These are phyloP conservation scores for Dromius quadrimaculatus DNA, from an alignment of 2,888 invertebrate species.

Conservation along the genomic window DNA sequence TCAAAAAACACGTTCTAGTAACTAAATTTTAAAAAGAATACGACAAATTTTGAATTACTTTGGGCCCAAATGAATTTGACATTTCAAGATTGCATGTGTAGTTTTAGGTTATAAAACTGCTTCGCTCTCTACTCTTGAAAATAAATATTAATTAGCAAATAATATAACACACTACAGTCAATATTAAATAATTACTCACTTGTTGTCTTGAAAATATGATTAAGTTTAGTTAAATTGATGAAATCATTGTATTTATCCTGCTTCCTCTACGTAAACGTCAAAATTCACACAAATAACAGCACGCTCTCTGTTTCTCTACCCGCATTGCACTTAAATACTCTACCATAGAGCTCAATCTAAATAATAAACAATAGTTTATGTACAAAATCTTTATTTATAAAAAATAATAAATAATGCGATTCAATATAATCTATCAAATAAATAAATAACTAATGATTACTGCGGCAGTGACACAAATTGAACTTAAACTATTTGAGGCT, in stretches of 20 bases:
- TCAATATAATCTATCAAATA: conserved; percentile 14
- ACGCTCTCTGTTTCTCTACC: too few relatives aligned
- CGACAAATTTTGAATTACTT: conserved; percentile 11
- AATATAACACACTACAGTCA: neutral
- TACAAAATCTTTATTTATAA: conserved; percentile 27
- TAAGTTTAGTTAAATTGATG: too few relatives aligned
- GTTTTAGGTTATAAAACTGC: conserved; percentile 17
- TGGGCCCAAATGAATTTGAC: conserved; percentile 3
- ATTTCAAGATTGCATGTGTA: conserved; percentile 10
- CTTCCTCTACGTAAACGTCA: too few relatives aligned
- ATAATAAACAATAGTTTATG: too few relatives aligned
- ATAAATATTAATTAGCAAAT: conserved; percentile 6
- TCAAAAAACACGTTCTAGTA: too few relatives aligned
- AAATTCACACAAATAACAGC: too few relatives aligned
- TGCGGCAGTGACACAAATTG: conserved; percentile 4
- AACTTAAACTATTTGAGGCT: conserved; percentile 28
- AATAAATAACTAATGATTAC: conserved; percentile 25
- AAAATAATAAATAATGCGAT: conserved; percentile 18
- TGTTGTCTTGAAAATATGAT: too few relatives aligned
- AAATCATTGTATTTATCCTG: too few relatives aligned
- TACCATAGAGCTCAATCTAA: too few relatives aligned
- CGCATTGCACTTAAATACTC: too few relatives aligned
- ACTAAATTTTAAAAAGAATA: too few relatives aligned
- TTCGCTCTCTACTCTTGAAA: neutral
- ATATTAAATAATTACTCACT: too few relatives aligned